Base-by-base conservation (phyloP, 2,888 invertebrate species). In the Caenorhabditis drosophilae region DNA sequence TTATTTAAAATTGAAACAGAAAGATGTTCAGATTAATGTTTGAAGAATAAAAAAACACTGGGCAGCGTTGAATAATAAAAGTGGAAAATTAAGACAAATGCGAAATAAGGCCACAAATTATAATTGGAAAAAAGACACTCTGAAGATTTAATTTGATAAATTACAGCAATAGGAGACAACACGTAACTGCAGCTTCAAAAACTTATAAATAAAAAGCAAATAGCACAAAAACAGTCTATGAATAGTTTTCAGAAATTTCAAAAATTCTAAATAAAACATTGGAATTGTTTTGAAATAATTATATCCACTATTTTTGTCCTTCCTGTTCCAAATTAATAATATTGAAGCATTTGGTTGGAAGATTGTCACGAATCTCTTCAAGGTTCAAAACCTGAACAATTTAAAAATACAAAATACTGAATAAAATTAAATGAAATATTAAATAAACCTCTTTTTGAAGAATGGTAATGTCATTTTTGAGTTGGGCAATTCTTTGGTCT, bases 331-430 rank as follows among this genome's bases (percentile, higher is more conserved):
- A 59, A 48, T 67, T 75, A 46, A 82, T 75, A n/a, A 70, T 63
- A 48, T 90, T 91, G 86, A 89, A 91, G 85, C 94, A 94, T 55
- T 82, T 82, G 20, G 88, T 87, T 0, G 94, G 95, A 63, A 95
- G 87, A 56, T 91, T 88, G 52, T 89, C 88, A 1, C 90, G 87
- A 75, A 95, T 93, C 50, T 89, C 89, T 78, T 90, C 89, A 49
- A 94, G 89, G 83, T 92, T 93, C 7, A 88, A 88, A 2, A 94
- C 93, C 84, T 94, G 66, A n/a, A 71, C 66, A 11, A 6, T 23
- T 25, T 35, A 12, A n/a, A n/a, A 35, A 18, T 53, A 22, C 22
- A 60, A 25, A 25, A 16, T 4, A 15, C 20, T 26, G 22, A 69
- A 42, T n/a, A n/a, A n/a, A n/a, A n/a, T n/a, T n/a, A n/a, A 6